phyloP scores from a whole-genome alignment of 2,113 vertebrate genomes.

The Orycteropus afer region DNA sequence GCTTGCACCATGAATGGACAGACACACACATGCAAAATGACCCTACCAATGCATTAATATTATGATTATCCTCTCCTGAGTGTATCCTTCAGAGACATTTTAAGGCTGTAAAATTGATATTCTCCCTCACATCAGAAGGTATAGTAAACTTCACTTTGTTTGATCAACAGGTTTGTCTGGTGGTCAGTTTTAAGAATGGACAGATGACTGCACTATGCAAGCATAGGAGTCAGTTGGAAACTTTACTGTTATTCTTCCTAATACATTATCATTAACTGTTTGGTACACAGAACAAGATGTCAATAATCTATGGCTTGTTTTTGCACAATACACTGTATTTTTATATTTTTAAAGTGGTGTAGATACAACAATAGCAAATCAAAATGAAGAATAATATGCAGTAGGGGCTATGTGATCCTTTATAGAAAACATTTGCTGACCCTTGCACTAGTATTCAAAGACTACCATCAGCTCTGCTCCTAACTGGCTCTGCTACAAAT shows the following conservation, averaged over 20 bases:
- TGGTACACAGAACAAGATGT: not conserved
- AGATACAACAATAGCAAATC: not conserved
- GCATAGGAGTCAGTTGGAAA: not conserved
- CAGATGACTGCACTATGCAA: not conserved
- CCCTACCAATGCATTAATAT: not conserved
- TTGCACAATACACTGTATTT: not conserved
- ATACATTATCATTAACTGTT: not conserved
- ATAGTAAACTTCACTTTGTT: not conserved
- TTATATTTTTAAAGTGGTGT: not conserved
- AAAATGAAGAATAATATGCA: not conserved
- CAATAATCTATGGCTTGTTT: not conserved
- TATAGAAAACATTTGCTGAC: not conserved
- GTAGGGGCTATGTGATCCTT: not conserved
- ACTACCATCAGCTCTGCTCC: not conserved
- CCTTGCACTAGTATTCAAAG: not conserved
- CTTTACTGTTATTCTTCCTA: not conserved
- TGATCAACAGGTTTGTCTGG: not conserved
- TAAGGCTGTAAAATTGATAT: not conserved
- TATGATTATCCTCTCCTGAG: not conserved
- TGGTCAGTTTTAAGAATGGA: not conserved
- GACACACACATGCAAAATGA: no score
- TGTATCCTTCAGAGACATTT: not conserved
- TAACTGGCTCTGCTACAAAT: not conserved
- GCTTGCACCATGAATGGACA: not conserved
- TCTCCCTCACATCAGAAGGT: not conserved